Base-by-base conservation (phyloP, 2,888 invertebrate genomes). In the Busseola fusca region DNA sequence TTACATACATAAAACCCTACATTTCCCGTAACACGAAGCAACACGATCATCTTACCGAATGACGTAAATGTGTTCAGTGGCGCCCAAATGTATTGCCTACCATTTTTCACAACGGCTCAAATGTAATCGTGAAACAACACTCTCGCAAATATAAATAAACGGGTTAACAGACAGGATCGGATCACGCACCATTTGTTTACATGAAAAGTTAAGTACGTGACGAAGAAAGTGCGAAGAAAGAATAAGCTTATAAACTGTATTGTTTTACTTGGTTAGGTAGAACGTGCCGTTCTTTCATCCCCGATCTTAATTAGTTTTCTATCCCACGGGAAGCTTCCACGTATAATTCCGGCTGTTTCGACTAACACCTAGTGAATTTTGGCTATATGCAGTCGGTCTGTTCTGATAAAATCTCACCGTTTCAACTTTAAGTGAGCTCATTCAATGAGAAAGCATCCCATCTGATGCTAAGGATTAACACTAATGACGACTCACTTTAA, bases 161-260 rank as follows among this genome's bases (percentile, higher is more conserved):
- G 65, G 72, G 71, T 70, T 73, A 80, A 74, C 67, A 59, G 59
- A 74, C 82, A 82, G 60, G 82, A 84, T 81, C 66, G 77, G 71
- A 73, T 56, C 72, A 78, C 77, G 72, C 75, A 77, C 72, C 78
- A 85, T 84, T 83, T 87, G 81, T 85, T 88, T 87, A 86, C 83
- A 83, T 79, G 82, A 82, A 83, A 86, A 83, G 74, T 84, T 84
- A 80, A 73, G 81, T 76, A 86, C 86, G 84, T 87, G 84, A 85
- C 69, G 77, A 76, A 80, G 72, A 81, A 81, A 76, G 58, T 70
- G 75, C 79, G 83, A 81, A 87, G 80, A 84, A 80, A 72, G 78
- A 82, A 77, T 77, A 80, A 74, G 78, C 72, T 80, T 78, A 69
- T 78, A 69, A 78, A 83, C 74, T 66, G 58, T 67, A 68, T 65